Evolutionary conservation across 2,113 vertebrate genomes (phyloP).

Genomic region (Phyllopteryx taeniolatus): DNA sequence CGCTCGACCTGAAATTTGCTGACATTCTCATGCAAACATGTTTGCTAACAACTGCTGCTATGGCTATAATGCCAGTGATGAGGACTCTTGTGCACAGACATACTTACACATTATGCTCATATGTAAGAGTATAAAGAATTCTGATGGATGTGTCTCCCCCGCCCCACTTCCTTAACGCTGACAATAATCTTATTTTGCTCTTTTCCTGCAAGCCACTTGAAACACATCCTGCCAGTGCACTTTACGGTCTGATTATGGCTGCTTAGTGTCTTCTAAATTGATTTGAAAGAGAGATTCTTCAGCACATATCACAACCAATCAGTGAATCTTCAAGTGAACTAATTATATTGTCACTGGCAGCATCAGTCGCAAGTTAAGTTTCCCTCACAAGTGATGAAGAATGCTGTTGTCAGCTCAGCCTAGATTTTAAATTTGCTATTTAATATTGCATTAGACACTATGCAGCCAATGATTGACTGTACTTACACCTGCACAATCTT

Average conservation of each 20-base stretch:
- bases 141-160: background rate
- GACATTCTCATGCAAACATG: conserved; percentile 59
- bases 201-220: conserved; percentile 8
- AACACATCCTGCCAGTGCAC: background rate
- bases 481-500: background rate
- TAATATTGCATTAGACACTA: background rate
- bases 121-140: background rate
- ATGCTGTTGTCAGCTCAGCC: background rate
- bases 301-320: conserved; percentile 10
- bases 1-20: conserved; percentile 58
- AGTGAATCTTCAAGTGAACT: conserved; percentile 5
- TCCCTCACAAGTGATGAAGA: background rate
- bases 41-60: conserved; percentile 45
- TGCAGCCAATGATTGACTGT: background rate
- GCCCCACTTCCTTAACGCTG: background rate
- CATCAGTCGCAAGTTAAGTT: background rate
- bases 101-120: background rate
- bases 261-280: conserved; percentile 8
- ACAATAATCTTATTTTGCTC: background rate
- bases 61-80: conserved; percentile 47
- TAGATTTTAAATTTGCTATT: background rate
- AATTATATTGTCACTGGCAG: conserved; percentile 10
- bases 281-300: conserved; percentile 7
- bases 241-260: conserved; percentile 1
- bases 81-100: background rate